A percentile compares a stretch with the other conserved stretches of the same genome.
phyloP scores from a whole-genome alignment of 2,888 invertebrate genomes.

The Neoascia interrupta region DNA sequence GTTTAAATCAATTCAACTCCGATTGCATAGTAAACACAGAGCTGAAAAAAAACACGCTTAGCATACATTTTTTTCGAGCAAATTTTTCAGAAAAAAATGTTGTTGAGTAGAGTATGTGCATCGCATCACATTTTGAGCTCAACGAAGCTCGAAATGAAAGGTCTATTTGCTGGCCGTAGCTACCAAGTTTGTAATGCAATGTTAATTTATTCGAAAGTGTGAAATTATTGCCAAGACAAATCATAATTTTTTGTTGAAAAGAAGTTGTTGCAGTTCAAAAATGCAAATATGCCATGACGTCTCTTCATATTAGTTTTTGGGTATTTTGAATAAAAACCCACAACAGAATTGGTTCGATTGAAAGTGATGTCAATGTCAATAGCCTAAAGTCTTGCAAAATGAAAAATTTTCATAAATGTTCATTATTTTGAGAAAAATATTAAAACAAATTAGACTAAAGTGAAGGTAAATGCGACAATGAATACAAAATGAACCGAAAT shows the following conservation, averaged over 20 bases:
- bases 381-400: conserved; percentile 15
- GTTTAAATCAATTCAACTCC: conserved; percentile 25
- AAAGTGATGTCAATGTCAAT: conserved; percentile 44
- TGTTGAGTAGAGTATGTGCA: too few species aligned
- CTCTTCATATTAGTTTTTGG: neutral
- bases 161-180: too few species aligned
- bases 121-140: neutral
- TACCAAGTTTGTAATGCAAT: conserved; percentile 26
- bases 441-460: neutral
- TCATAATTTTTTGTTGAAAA: conserved; percentile 10
- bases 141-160: conserved; percentile 36
- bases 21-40: conserved; percentile 37
- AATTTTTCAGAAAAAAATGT: conserved; percentile 14
- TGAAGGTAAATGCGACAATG: neutral
- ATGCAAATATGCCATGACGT: conserved; percentile 38
- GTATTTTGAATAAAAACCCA: too few species aligned
- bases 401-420: too few species aligned
- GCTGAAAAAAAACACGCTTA: neutral
- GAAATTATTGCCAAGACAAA: conserved; percentile 23
- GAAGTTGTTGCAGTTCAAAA: conserved; percentile 1
- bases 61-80: neutral
- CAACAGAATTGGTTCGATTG: neutral
- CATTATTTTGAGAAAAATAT: neutral
- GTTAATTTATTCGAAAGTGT: conserved; percentile 52
- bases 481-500: neutral